These are phyloP conservation scores for Chymomyza amoena DNA, from an alignment of 2,888 invertebrate species.

Conservation along the genomic window DNA sequence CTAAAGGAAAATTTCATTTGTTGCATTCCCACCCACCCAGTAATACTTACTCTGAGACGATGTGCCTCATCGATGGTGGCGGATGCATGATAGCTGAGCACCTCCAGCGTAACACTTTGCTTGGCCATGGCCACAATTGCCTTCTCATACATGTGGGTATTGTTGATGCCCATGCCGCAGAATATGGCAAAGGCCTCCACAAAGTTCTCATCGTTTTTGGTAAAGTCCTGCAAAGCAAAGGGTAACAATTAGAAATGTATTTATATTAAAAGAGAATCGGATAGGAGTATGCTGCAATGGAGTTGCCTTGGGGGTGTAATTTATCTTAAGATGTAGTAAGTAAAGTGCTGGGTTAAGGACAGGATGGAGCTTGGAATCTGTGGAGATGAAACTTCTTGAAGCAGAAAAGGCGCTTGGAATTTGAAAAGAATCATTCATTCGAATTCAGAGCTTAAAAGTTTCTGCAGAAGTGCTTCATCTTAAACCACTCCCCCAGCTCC, in stretches of 20 bases:
- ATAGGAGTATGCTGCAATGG: too few species aligned
- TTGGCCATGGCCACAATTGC: conserved; percentile 97
- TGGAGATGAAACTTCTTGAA: too few species aligned
- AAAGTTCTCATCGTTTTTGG: conserved; percentile 97
- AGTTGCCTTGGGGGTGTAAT: too few species aligned
- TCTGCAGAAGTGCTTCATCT: too few species aligned
- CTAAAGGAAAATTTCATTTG: conserved; percentile 1
- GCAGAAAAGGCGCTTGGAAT: too few species aligned
- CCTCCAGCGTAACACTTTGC: conserved; percentile 95
- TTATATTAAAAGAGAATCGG: background rate
- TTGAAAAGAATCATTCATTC: too few species aligned
- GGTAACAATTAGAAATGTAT: background rate
- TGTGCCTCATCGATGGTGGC: conserved; percentile 94
- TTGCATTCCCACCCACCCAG: background rate
- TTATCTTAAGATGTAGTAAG: too few species aligned
- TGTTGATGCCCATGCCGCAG: conserved; percentile 98
- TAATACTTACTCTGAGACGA: conserved; percentile 86
- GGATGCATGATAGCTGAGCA: conserved; percentile 95
- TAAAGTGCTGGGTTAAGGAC: too few species aligned
- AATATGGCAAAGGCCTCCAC: conserved; percentile 98
- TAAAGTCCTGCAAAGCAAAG: conserved; percentile 82
- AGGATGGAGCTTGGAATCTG: too few species aligned
- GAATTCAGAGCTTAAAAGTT: too few species aligned
- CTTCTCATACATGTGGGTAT: conserved; percentile 98
- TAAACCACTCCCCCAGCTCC: too few species aligned